Base-by-base conservation (phyloP, 2,888 invertebrate species). In the Xestobium rufovillosum region DNA sequence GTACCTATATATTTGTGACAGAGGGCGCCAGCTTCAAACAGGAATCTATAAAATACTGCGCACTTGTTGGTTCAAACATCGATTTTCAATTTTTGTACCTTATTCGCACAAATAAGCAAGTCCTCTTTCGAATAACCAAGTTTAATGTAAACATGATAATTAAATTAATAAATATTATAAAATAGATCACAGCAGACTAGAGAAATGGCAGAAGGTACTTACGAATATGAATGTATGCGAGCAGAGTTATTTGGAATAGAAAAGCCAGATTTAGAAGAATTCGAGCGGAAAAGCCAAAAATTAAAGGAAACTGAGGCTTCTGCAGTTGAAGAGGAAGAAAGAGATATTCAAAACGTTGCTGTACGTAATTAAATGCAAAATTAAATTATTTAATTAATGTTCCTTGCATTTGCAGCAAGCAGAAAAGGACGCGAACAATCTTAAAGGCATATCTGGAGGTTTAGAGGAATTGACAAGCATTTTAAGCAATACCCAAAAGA, bases 391-490 rank as follows among this genome's bases (percentile, higher is more conserved):
- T 14, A 26, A 14, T 26, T 34, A 8, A 36, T 14, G n/a, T n/a
- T 29, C 27, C n/a, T 36, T 28, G 23, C 10, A 32, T 17, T 43
- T 44, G 29, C 30, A 57, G 74, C 77, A 83, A 48, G 56, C 86
- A 14, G 75, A 78, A 34, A 58, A 65, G 29, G 74, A 81, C 53
- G 71, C 74, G 31, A 85, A 85, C 55, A 65, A 71, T 42, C 56
- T 81, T 29, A 68, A 73, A 47, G 76, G 75, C 41, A 72, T 81
- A 0, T 74, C 76, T 28, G 79, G 80, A 31, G 87, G 87, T 40
- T 67, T 91, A 16, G 79, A 83, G 36, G 86, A 88, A 57, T 70
- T 94, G 26, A 88, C 85, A 56, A 78, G 74, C 26, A 85, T 88
- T 48, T 66, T 92, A 33, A 76, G 76, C 48, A 76, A 77, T 9